These are phyloP conservation scores for Habrosyne pyritoides DNA, from an alignment of 2,888 invertebrate genomes.

Conservation along the genomic window DNA sequence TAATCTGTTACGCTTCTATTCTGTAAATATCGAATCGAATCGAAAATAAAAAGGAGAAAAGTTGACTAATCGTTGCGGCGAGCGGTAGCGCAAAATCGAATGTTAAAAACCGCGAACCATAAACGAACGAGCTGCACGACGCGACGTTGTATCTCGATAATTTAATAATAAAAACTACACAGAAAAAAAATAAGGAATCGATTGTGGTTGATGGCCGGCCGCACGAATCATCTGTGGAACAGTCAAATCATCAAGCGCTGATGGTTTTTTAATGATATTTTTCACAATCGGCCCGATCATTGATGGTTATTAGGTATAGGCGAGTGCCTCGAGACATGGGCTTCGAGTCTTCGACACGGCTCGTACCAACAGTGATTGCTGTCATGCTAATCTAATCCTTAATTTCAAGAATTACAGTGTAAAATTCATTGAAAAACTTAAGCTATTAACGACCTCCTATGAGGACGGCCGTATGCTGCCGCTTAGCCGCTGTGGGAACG, in stretches of 20 bases:
- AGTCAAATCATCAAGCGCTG: constrained; percentile 80
- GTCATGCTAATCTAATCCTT: constrained; percentile 44
- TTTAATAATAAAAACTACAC: constrained; percentile 67
- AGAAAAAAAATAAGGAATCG: constrained; percentile 73
- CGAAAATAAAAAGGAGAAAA: background rate
- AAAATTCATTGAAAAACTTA: constrained; percentile 30
- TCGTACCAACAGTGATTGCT: constrained; percentile 26
- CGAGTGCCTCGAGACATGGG: constrained; percentile 71
- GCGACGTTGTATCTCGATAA: constrained; percentile 57
- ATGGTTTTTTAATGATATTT: constrained; percentile 85
- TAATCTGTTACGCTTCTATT: background rate
- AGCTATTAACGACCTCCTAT: constrained; percentile 44
- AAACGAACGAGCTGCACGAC: constrained; percentile 47
- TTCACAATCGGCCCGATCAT: constrained; percentile 82
- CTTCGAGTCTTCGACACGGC: constrained; percentile 50
- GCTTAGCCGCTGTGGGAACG: constrained; percentile 30
- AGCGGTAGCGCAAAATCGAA: constrained; percentile 41
- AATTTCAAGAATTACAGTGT: constrained; percentile 29
- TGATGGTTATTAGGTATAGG: constrained; percentile 81
- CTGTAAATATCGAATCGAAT: background rate
- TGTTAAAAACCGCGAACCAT: constrained; percentile 37
- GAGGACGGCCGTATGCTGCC: constrained; percentile 22
- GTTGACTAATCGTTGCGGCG: constrained; percentile 12
- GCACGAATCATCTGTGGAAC: constrained; percentile 70
- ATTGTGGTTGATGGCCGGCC: constrained; percentile 77